Percentiles rank a stretch among this genome's conserved stretches.
These are phyloP conservation scores for Nymphalis io DNA, from an alignment of 1,140 invertebrate species.

Conservation along the genomic window DNA sequence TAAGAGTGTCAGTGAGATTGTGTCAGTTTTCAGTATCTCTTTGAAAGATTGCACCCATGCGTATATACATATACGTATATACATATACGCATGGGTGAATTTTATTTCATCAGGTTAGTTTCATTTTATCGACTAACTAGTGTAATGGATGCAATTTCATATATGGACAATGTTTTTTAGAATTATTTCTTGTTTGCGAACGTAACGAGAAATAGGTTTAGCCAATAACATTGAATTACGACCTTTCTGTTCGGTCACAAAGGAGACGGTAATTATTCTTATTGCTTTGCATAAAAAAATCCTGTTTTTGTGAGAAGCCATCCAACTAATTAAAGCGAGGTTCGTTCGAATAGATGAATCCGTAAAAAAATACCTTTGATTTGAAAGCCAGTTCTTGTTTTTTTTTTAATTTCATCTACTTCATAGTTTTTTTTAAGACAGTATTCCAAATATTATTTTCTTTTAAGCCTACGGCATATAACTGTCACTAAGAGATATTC, in stretches of 20 bases:
- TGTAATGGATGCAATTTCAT: conserved; percentile 16
- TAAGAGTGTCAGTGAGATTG: too few species aligned
- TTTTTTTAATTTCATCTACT: neutral
- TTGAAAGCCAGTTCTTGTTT: neutral
- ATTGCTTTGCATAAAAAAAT: conserved; percentile 36
- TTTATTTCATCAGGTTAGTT: neutral
- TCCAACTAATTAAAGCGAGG: conserved; percentile 35
- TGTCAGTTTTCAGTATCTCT: too few species aligned
- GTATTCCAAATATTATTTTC: too few species aligned
- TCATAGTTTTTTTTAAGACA: too few species aligned
- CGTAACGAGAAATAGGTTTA: conserved; percentile 20
- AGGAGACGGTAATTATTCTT: conserved; percentile 33
- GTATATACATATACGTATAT: too few species aligned
- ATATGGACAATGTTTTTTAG: conserved; percentile 27
- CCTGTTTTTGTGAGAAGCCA: conserved; percentile 35
- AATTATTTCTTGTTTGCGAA: conserved; percentile 30
- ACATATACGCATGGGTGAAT: too few species aligned
- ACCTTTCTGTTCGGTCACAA: conserved; percentile 22
- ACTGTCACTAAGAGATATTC: too few species aligned
- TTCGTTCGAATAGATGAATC: conserved; percentile 25
- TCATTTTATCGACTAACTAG: conserved; percentile 20
- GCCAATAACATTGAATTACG: conserved; percentile 33
- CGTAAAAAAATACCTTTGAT: conserved; percentile 26
- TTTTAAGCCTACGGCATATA: too few species aligned
- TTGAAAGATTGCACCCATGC: too few species aligned